Percentiles rank a stretch among this genome's conserved stretches.
These are phyloP conservation scores for Proteles cristata DNA, from an alignment of 2,113 vertebrate species.

Conservation along the genomic window DNA sequence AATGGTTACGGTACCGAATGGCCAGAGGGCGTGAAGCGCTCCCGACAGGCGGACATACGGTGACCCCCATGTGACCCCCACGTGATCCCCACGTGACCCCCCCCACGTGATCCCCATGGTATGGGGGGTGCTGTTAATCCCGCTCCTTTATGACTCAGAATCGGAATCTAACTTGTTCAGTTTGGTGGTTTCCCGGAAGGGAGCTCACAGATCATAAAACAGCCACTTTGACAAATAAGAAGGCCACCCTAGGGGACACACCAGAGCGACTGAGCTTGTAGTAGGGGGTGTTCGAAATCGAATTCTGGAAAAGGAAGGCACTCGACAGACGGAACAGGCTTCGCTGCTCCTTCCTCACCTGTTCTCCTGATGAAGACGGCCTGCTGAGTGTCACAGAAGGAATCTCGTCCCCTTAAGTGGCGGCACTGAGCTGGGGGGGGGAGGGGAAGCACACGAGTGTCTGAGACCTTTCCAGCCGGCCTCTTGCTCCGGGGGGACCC, in stretches of 20 bases:
- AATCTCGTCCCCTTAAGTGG: too few species aligned
- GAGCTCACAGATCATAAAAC: neutral
- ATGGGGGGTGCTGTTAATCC: neutral
- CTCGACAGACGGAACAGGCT: neutral
- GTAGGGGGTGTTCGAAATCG: neutral
- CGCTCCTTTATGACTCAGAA: neutral
- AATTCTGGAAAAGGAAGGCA: neutral
- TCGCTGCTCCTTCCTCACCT: neutral
- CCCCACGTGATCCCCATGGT: too few species aligned
- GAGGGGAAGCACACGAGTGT: neutral
- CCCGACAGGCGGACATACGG: neutral
- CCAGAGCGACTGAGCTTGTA: neutral
- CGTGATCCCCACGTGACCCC: too few species aligned
- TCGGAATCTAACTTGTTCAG: neutral
- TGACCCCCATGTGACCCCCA: too few species aligned
- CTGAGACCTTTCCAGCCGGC: neutral
- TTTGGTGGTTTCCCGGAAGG: neutral
- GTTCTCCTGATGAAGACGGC: neutral
- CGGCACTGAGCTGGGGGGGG: neutral
- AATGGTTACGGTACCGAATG: neutral
- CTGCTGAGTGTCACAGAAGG: neutral
- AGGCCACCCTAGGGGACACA: neutral
- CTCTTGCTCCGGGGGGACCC: neutral
- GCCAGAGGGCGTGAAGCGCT: neutral
- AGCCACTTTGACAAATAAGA: neutral